Evolutionary conservation across 2,888 invertebrate genomes (phyloP).

Genomic region (Hedya salicella): DNA sequence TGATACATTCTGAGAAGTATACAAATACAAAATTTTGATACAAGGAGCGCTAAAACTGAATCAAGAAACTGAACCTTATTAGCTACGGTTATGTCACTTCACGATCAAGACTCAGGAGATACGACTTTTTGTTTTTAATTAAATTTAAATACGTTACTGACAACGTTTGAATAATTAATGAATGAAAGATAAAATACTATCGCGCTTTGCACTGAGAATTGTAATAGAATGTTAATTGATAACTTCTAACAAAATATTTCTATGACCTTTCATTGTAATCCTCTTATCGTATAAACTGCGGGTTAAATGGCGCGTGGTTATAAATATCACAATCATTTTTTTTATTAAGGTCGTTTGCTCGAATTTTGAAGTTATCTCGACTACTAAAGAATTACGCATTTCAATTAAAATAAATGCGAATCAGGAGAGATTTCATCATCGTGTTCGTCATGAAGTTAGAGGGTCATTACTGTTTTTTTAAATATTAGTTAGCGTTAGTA

Average conservation of each 20-base stretch:
- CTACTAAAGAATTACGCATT: background rate
- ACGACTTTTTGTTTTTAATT: too few relatives aligned
- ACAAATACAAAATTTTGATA: too few relatives aligned
- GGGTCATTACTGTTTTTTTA: background rate
- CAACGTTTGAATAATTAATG: constrained; percentile 7
- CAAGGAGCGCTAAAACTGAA: too few relatives aligned
- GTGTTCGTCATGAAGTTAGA: too few relatives aligned
- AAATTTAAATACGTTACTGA: too few relatives aligned
- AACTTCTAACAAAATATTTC: constrained; percentile 28
- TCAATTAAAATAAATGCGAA: background rate
- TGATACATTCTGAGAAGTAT: too few relatives aligned
- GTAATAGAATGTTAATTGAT: constrained; percentile 37
- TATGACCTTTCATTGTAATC: constrained; percentile 27
- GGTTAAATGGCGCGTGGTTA: constrained; percentile 16
- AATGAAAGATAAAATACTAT: constrained; percentile 24
- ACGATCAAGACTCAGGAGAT: too few relatives aligned
- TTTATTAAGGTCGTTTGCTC: constrained; percentile 19
- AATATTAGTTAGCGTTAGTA: background rate
- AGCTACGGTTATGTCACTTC: too few relatives aligned
- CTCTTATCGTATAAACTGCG: constrained; percentile 25
- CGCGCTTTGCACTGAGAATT: background rate
- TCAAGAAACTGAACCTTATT: too few relatives aligned
- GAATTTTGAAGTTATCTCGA: constrained; percentile 3
- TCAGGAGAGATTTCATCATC: background rate
- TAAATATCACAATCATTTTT: constrained; percentile 6